Conservation (phyloP, 2,797 vertebrate species). For the Falco peregrinus region DNA sequence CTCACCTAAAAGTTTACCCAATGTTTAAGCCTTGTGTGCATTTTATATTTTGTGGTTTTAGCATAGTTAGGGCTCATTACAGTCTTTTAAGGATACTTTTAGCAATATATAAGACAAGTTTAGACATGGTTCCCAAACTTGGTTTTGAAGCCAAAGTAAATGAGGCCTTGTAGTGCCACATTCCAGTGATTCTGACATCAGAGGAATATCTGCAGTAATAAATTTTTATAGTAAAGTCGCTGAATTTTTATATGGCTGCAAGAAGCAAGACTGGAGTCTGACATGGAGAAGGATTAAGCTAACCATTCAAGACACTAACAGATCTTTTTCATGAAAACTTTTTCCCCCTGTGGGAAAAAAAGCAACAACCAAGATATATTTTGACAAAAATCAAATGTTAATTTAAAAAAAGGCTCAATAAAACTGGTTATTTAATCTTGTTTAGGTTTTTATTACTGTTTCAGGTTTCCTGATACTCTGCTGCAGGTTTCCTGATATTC, state of each 20-base stretch:
- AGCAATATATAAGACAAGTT: constrained; percentile 46
- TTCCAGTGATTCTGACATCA: constrained; percentile 64
- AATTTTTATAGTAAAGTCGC: not conserved
- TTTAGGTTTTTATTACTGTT: not conserved
- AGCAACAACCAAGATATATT: not conserved
- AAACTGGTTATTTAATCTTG: not conserved
- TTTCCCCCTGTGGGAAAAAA: not conserved
- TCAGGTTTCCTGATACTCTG: not conserved
- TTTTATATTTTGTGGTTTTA: constrained; percentile 38
- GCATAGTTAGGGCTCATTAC: constrained; percentile 3
- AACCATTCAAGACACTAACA: not conserved
- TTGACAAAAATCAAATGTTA: not conserved
- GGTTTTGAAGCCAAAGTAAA: constrained; percentile 54
- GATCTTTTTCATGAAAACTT: not conserved
- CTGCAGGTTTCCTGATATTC: not conserved
- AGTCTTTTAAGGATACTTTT: constrained; percentile 25
- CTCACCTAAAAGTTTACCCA: constrained; percentile 4
- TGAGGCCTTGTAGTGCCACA: constrained; percentile 53
- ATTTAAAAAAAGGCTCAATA: not conserved
- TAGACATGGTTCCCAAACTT: constrained; percentile 39
- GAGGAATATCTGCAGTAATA: constrained; percentile 27
- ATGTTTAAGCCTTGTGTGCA: not conserved
- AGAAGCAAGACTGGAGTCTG: not conserved
- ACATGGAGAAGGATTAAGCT: not conserved
- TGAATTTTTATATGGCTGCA: not conserved